These are phyloP conservation scores for Hydra vulgaris DNA, from an alignment of 30 jellyfish, hydroid and myxozoan genomes.

Conservation along the genomic window DNA sequence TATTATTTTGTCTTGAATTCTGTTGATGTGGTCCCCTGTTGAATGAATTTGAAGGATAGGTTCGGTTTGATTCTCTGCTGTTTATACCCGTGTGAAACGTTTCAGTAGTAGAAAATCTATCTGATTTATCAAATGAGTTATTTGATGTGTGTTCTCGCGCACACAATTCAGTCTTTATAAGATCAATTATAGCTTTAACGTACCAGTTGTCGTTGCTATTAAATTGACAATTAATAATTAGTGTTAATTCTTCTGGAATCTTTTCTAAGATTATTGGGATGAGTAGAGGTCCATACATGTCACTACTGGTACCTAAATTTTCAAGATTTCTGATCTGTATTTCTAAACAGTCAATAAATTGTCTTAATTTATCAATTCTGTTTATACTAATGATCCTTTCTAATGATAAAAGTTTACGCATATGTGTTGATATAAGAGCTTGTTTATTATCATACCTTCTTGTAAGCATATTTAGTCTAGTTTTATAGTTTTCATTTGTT, in stretches of 20 bases:
- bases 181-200: constrained; percentile 18
- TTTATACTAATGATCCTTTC: constrained; percentile 17
- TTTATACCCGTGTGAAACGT: background rate
- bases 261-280: constrained; percentile 36
- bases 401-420: constrained; percentile 40
- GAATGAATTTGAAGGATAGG: background rate
- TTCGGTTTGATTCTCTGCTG: background rate
- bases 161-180: constrained; percentile 27
- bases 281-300: constrained; percentile 36
- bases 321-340: constrained; percentile 41
- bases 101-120: background rate
- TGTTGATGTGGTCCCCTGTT: background rate
- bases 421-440: constrained; percentile 33
- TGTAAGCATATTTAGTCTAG: constrained; percentile 25
- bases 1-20: background rate
- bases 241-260: too few relatives aligned
- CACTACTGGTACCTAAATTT: constrained; percentile 25
- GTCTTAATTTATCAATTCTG: constrained; percentile 8
- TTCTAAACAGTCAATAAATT: constrained; percentile 31
- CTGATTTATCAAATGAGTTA: background rate
- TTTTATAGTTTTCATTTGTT: constrained; percentile 31
- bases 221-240: constrained; percentile 43
- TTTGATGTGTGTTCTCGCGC: constrained; percentile 26
- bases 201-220: constrained; percentile 39
- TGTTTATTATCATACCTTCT: constrained; percentile 34